Conservation (phyloP, 2,888 invertebrate species). For the Hartigia nigra region DNA sequence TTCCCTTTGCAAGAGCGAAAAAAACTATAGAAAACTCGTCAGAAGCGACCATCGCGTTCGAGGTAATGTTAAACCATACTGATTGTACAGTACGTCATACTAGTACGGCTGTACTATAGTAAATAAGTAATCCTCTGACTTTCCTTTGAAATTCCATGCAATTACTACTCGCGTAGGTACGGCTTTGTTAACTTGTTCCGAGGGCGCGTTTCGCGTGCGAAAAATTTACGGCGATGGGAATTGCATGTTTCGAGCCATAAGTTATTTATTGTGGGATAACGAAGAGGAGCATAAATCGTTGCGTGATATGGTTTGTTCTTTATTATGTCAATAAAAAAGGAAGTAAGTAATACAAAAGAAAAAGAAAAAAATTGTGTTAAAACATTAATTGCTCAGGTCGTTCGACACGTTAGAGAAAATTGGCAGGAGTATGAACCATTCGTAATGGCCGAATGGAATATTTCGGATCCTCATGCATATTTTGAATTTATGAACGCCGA, state of each 20-base stretch:
- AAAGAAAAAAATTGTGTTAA: background rate
- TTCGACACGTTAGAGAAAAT: constrained; percentile 47
- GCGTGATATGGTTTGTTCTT: constrained; percentile 42
- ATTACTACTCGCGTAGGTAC: constrained; percentile 33
- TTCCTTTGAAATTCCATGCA: background rate
- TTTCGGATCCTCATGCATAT: constrained; percentile 44
- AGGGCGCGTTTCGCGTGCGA: constrained; percentile 56
- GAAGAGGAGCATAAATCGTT: constrained; percentile 53
- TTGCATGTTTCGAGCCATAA: constrained; percentile 59
- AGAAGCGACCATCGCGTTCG: background rate
- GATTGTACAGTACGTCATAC: background rate
- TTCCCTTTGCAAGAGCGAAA: background rate
- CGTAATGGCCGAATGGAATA: constrained; percentile 58
- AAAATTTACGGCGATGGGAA: constrained; percentile 60
- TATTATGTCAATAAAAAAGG: background rate
- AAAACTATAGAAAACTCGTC: background rate
- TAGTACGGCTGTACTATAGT: background rate
- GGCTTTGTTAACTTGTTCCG: constrained; percentile 51
- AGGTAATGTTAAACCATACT: background rate
- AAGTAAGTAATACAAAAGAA: background rate
- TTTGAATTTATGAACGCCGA: constrained; percentile 51
- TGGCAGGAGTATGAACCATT: constrained; percentile 55
- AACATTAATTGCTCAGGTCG: constrained; percentile 46
- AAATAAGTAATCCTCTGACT: background rate
- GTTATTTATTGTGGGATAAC: constrained; percentile 55